phyloP scores from a whole-genome alignment of 1,140 invertebrate species.

The Ceratosolen solmsi region DNA sequence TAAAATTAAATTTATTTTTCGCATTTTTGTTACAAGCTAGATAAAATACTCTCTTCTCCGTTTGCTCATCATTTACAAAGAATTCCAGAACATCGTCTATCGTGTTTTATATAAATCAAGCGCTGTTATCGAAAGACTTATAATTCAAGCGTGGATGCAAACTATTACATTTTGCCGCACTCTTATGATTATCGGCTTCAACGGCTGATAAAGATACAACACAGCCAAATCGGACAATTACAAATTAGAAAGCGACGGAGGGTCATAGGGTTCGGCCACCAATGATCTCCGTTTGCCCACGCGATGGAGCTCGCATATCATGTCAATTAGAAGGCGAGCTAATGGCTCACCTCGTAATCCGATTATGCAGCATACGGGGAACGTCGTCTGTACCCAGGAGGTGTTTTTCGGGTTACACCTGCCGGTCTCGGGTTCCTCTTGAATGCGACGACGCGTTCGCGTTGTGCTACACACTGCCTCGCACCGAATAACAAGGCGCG shows the following conservation, averaged over 20 bases:
- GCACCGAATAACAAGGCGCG: conserved; percentile 37
- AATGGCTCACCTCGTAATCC: background rate
- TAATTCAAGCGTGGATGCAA: background rate
- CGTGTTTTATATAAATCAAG: too few relatives aligned
- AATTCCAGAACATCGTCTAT: background rate
- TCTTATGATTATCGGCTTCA: background rate
- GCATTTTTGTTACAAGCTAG: background rate
- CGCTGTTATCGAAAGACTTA: too few relatives aligned
- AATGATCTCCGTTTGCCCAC: background rate
- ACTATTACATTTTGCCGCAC: background rate
- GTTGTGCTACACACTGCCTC: background rate
- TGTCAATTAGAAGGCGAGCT: background rate
- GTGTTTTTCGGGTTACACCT: background rate
- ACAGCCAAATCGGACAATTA: too few relatives aligned
- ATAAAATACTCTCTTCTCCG: background rate
- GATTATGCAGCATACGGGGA: background rate
- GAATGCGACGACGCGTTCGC: background rate
- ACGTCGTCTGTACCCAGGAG: background rate
- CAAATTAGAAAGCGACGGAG: background rate
- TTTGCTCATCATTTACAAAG: background rate
- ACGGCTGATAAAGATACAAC: too few relatives aligned
- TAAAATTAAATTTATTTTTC: background rate
- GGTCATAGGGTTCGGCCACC: background rate
- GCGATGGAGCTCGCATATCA: background rate
- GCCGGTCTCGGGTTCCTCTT: conserved; percentile 21